Base-by-base conservation (phyloP, 2,113 vertebrate genomes). In the Carlito syrichta region DNA sequence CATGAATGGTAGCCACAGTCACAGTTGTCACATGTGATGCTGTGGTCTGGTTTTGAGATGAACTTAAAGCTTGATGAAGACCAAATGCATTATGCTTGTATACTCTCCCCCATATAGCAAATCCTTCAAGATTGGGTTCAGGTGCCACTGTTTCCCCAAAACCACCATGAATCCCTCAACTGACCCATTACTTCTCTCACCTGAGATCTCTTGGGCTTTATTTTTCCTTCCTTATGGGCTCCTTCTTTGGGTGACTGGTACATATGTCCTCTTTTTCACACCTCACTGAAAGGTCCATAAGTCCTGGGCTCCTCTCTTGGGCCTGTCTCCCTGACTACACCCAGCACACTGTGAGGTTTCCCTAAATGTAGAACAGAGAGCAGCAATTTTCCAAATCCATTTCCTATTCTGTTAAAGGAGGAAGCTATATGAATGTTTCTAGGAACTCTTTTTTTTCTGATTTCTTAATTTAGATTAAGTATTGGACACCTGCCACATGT, bases 1-100 rank as follows among this genome's bases (percentile, higher is more conserved):
- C 96, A 97, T 97, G 76, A 98, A 78, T 97, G 98, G 84, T 96
- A 97, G 0, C 98, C 98, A 0, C 97, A 97, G 71, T 96, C 97
- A 7, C 98, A 98, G 88, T 97, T 96, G 3, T 98, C 98, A 4
- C 98, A 98, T 95, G 96, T 89, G 58, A 98, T 6, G 32, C 38
- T 5, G 19, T 10, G 84, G 50, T 56, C 38, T 63, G 52, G 45
- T 25, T 71, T 40, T 30, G 23, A 92, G n/a, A 8, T 52, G n/a
- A 25, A 60, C 6, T 32, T 40, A 60, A 52, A 91, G 69, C 19
- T 91, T 50, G 23, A 19, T 43, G 9, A 79, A 90, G 40, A 66
- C 40, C 69, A 20, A 69, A 56, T 17, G 8, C 50, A 85, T 40
- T 32, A 45, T 52, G 71, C 9, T 20, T 58, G 32, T 25, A 43